These are phyloP conservation scores for Zoanthus solanderi DNA, from an alignment of 92 coral and sea anemone genomes.

Conservation along the genomic window DNA sequence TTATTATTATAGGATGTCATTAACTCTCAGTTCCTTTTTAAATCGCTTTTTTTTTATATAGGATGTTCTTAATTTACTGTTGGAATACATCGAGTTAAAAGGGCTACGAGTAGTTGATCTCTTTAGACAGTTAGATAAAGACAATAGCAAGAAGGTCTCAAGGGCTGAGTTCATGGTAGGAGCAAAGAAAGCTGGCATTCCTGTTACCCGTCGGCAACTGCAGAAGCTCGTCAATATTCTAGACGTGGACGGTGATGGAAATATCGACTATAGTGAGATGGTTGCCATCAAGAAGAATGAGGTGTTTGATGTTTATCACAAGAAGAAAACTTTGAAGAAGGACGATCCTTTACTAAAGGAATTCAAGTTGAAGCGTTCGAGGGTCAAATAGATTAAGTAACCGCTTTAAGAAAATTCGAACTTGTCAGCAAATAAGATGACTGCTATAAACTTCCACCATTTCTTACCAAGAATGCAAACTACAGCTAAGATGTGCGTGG, in stretches of 20 bases:
- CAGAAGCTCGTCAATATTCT: slow-evolving; percentile 86
- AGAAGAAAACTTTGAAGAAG: slow-evolving; percentile 84
- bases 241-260: slow-evolving; percentile 91
- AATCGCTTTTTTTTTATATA: neutral
- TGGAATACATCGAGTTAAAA: slow-evolving; percentile 94
- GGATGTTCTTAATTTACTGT: slow-evolving; percentile 92
- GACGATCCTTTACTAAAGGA: slow-evolving; percentile 81
- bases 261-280: slow-evolving; percentile 94
- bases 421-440: too few relatives aligned
- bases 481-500: too few relatives aligned
- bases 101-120: slow-evolving; percentile 94
- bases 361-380: slow-evolving; percentile 44
- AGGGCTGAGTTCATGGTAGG: slow-evolving; percentile 96
- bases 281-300: slow-evolving; percentile 83
- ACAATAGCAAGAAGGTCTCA: slow-evolving; percentile 84
- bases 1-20: neutral
- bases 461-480: too few relatives aligned
- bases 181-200: slow-evolving; percentile 90
- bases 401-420: too few relatives aligned
- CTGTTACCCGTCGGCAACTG: slow-evolving; percentile 89
- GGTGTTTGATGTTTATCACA: slow-evolving; percentile 86
- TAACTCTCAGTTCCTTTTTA: neutral
- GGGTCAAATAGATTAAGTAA: neutral
- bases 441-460: too few relatives aligned
- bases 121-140: slow-evolving; percentile 92